Percentiles rank a stretch among this genome's conserved stretches.
Evolutionary conservation across 2,113 vertebrate genomes (phyloP).

Genomic region (Globicephala melas): DNA sequence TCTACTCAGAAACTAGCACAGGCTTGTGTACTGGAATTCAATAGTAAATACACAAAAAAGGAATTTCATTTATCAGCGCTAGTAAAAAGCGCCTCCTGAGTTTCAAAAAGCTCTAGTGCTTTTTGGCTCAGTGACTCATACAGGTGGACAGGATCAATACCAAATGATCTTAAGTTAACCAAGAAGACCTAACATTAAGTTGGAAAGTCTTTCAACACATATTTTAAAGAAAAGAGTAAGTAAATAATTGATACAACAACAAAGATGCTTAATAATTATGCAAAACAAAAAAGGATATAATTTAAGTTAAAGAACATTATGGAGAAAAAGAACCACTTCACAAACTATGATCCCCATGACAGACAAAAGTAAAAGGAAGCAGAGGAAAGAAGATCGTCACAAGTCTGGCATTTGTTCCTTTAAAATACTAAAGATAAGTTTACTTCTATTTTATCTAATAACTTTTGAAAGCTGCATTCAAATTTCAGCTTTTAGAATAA

Average conservation of each 20-base stretch:
- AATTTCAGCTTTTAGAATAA: neutral
- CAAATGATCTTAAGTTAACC: neutral
- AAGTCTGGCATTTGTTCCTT: neutral
- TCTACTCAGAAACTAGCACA: neutral
- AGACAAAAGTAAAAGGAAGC: neutral
- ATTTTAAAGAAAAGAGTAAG: neutral
- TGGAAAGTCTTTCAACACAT: neutral
- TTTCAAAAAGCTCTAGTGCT: neutral
- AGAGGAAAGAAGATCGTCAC: neutral
- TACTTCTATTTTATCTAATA: neutral
- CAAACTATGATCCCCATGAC: neutral
- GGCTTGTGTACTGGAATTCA: neutral
- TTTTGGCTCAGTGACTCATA: neutral
- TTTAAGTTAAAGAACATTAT: constrained; percentile 3
- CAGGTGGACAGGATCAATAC: neutral
- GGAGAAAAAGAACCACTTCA: constrained; percentile 6
- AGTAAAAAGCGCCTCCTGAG: neutral
- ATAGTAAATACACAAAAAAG: neutral
- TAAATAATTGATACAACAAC: neutral
- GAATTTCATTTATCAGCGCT: neutral
- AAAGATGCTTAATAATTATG: neutral
- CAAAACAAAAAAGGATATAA: neutral
- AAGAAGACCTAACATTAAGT: neutral
- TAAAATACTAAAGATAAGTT: neutral
- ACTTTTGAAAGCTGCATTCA: constrained; percentile 17